A percentile compares a stretch with the other conserved stretches of the same genome.
These are phyloP conservation scores for Sarcophaga subvicina DNA, from an alignment of 2,888 invertebrate species.

Conservation along the genomic window DNA sequence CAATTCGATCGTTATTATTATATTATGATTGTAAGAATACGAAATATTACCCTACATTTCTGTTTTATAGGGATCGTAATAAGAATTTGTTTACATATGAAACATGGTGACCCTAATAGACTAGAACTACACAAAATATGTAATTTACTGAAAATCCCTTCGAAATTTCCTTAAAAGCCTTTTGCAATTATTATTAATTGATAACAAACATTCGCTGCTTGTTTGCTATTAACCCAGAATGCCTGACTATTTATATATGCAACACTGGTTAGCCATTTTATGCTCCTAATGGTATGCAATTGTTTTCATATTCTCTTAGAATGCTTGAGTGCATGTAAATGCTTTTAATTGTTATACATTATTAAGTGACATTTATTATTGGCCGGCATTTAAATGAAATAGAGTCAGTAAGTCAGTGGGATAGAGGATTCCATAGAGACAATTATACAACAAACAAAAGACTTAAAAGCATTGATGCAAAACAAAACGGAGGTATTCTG, in stretches of 20 bases:
- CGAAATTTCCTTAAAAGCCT: slow-evolving; percentile 33
- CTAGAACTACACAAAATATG: no score
- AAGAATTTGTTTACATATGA: no score
- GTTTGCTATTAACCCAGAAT: not conserved
- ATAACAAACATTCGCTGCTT: slow-evolving; percentile 42
- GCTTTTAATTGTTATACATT: slow-evolving; percentile 41
- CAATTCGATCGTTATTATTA: slow-evolving; percentile 17
- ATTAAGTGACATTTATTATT: not conserved
- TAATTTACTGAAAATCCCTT: no score
- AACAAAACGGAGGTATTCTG: no score
- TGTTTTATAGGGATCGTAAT: no score
- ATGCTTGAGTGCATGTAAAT: slow-evolving; percentile 14
- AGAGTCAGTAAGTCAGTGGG: not conserved
- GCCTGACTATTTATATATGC: not conserved
- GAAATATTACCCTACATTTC: no score
- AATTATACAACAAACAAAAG: no score
- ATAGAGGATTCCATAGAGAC: not conserved
- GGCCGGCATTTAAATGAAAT: not conserved
- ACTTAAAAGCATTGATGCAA: no score
- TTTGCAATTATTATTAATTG: slow-evolving; percentile 59
- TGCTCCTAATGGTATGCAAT: slow-evolving; percentile 7
- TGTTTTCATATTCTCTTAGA: slow-evolving; percentile 1
- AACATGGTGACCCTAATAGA: no score
- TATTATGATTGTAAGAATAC: slow-evolving; percentile 13
- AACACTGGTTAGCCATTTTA: not conserved